These are phyloP conservation scores for Muscidifurax raptorellus DNA, from an alignment of 1,140 invertebrate genomes.

Conservation along the genomic window DNA sequence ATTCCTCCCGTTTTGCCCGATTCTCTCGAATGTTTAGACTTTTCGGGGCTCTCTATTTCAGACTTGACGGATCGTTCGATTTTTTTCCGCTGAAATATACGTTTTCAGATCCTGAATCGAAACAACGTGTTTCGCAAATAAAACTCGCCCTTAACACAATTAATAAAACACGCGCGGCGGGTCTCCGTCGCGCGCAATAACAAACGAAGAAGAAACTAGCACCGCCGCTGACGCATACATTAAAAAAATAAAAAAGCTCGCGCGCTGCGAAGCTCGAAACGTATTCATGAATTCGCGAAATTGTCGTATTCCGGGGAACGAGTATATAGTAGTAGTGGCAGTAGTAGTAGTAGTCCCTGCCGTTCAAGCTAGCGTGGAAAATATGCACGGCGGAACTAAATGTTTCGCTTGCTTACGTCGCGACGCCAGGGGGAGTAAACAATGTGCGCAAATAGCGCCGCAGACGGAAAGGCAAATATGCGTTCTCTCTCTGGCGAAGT, in stretches of 20 bases:
- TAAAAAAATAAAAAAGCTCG: not conserved
- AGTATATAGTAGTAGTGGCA: not conserved
- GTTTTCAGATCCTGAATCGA: no score
- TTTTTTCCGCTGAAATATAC: no score
- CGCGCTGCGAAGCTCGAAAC: not conserved
- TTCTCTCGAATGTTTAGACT: not conserved
- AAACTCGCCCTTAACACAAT: not conserved
- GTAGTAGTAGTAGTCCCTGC: not conserved
- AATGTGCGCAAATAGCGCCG: conserved; percentile 17
- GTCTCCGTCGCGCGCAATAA: not conserved
- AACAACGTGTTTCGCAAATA: no score
- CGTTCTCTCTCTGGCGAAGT: not conserved
- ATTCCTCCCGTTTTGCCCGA: no score
- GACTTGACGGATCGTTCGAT: not conserved
- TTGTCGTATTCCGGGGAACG: not conserved
- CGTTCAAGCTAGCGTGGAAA: conserved; percentile 12
- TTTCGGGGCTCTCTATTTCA: not conserved
- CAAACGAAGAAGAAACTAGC: no score
- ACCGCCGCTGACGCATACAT: not conserved
- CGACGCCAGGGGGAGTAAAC: not conserved
- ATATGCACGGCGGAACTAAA: conserved; percentile 28
- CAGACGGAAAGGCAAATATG: conserved; percentile 25
- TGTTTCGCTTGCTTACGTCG: conserved; percentile 35
- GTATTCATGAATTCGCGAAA: conserved; percentile 23
- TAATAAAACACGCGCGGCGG: not conserved